Evolutionary conservation across 2,888 invertebrate genomes (phyloP), one percentile per base, ranked within the genome.

Genomic region (Drosophila putrida): DNA sequence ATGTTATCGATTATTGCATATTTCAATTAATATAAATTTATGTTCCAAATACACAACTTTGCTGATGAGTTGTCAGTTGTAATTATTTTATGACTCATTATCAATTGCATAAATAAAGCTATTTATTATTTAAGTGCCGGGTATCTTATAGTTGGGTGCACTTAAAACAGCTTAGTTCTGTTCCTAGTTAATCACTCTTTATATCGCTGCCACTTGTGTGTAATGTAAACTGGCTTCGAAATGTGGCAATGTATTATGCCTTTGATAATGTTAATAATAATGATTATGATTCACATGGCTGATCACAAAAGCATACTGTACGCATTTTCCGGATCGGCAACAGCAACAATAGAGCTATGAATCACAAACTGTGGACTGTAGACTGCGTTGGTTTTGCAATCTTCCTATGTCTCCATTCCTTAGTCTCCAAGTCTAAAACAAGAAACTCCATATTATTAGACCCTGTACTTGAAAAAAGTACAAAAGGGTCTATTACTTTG

Each of bases 241-340:
- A 20, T 20, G 4, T 25, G 39, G 10, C 20, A 25, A 11, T 25
- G 13, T 46, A 15, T 20, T 10, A 39, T 46, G 39, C 33, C 46
- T 51, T 53, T 15, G 51, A 53, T 65, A 53, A 46, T 15, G 33
- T 28, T 28, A 44, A 47, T 65, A 28, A 46, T 46, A 46, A 46
- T 46, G 65, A 65, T 35, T 62, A 46, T 46, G 65, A 65, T 35
- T 62, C 65, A 65, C 64, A 53, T 46, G 44, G 51, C 13, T 65
- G 63, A 9, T 31, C 62, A 44, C 64, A 6, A 46, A n/a, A 62
- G 38, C 63, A 58, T 36, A 59, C 49, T 15, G 31, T 38, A 20
- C 13, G 36, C 11, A 35, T 20, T 20, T 33, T 28, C 15, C 15
- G 38, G 11, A 31, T n/a, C 33, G 25, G n/a, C n/a, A n/a, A n/a